These are phyloP conservation scores for Antheraea yamamai DNA, from an alignment of 2,888 invertebrate genomes.

Conservation along the genomic window DNA sequence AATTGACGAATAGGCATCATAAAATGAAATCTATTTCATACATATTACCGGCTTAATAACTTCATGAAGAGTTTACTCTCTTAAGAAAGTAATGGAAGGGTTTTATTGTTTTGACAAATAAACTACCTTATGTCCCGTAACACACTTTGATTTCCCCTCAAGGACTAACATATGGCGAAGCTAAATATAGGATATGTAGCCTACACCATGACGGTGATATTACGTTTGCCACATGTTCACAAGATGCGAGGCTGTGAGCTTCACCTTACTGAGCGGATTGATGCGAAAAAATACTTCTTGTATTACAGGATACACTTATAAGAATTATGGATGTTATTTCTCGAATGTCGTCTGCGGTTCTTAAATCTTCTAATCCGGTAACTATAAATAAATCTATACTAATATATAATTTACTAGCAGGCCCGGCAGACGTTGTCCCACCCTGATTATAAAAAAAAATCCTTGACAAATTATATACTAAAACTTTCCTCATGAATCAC, in stretches of 20 bases:
- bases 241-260: conserved; percentile 71
- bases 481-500: too few relatives aligned
- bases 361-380: conserved; percentile 7
- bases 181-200: conserved; percentile 71
- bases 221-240: conserved; percentile 72
- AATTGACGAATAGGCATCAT: neutral
- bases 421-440: too few relatives aligned
- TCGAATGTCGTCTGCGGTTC: conserved; percentile 9
- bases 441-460: too few relatives aligned
- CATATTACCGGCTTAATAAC: neutral
- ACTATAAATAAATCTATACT: neutral
- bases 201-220: conserved; percentile 52
- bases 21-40: neutral
- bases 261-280: conserved; percentile 71
- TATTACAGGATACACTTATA: conserved; percentile 74
- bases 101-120: conserved; percentile 41
- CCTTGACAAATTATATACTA: too few relatives aligned
- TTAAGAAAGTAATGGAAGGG: conserved; percentile 29
- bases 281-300: conserved; percentile 74
- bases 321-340: conserved; percentile 28
- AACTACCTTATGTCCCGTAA: conserved; percentile 28
- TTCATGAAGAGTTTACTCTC: neutral
- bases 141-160: conserved; percentile 51
- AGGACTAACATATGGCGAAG: conserved; percentile 67
- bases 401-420: too few relatives aligned